Evolutionary conservation across 2,113 vertebrate genomes (phyloP).

Genomic region (Trachemys scripta): DNA sequence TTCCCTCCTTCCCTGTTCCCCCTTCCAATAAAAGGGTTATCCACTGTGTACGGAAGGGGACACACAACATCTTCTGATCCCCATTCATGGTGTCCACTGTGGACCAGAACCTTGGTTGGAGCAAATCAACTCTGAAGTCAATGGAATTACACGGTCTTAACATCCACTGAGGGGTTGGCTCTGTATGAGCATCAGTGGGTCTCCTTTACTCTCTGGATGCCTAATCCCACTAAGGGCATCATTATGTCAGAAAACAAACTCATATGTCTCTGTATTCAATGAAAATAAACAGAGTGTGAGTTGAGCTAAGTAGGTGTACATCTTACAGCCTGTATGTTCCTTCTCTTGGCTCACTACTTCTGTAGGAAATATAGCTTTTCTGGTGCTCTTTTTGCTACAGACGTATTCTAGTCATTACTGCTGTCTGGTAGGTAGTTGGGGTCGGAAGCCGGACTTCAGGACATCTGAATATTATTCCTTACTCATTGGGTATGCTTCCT

Average conservation of each 20-base stretch:
- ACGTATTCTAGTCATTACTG: not conserved
- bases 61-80: fast-evolving
- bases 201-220: not conserved
- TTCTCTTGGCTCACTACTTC: fast-evolving
- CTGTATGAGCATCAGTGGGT: fast-evolving
- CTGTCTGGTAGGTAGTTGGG: not conserved
- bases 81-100: not conserved
- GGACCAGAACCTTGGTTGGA: not conserved
- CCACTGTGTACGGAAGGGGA: fast-evolving
- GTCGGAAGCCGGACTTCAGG: not conserved
- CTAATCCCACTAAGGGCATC: too few relatives aligned
- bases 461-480: not conserved
- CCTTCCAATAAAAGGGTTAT: not conserved
- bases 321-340: fast-evolving
- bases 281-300: not conserved
- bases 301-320: not conserved
- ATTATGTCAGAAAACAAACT: not conserved
- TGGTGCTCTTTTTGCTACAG: not conserved
- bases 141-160: fast-evolving
- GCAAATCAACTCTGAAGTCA: not conserved
- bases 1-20: not conserved
- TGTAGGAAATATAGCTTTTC: not conserved
- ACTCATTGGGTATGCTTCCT: not conserved
- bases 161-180: not conserved
- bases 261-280: fast-evolving